These are phyloP conservation scores for Sorex fumeus DNA, from an alignment of 2,113 vertebrate genomes.

Conservation along the genomic window DNA sequence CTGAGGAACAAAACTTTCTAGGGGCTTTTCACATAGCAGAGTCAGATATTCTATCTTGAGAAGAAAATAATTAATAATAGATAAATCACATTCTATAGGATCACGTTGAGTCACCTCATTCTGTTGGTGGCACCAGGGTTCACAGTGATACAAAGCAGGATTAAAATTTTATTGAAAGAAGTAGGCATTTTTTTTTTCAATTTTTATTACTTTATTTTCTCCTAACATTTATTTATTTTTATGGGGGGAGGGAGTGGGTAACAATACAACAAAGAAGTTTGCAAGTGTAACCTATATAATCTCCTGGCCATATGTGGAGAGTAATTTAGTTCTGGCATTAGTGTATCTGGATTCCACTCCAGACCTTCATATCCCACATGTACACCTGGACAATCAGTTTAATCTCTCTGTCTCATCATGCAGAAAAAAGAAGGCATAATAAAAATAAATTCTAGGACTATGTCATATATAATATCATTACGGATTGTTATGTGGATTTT, in stretches of 20 bases:
- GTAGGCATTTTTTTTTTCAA: neutral
- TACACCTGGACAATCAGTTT: neutral
- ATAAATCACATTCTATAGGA: constrained; percentile 13
- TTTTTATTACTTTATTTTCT: too few relatives aligned
- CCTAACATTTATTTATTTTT: too few relatives aligned
- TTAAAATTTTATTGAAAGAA: constrained; percentile 34
- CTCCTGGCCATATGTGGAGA: neutral
- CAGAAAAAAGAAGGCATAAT: neutral
- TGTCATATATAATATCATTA: neutral
- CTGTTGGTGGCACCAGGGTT: neutral
- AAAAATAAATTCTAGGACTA: neutral
- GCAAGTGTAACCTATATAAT: neutral
- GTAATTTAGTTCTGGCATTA: neutral
- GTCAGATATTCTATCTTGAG: constrained; percentile 54
- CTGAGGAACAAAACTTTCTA: constrained; percentile 46
- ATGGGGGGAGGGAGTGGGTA: too few relatives aligned
- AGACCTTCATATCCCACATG: neutral
- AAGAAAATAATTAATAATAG: constrained; percentile 48
- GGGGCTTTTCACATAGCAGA: constrained; percentile 1
- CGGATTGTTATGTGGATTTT: neutral
- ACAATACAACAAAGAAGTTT: neutral
- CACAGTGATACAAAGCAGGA: neutral
- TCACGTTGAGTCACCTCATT: neutral
- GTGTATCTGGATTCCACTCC: neutral
- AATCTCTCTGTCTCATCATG: neutral